Evolutionary conservation across 2,797 vertebrate genomes (phyloP), one percentile per base, ranked within the genome.

Genomic region (Novumbra hubbsi): DNA sequence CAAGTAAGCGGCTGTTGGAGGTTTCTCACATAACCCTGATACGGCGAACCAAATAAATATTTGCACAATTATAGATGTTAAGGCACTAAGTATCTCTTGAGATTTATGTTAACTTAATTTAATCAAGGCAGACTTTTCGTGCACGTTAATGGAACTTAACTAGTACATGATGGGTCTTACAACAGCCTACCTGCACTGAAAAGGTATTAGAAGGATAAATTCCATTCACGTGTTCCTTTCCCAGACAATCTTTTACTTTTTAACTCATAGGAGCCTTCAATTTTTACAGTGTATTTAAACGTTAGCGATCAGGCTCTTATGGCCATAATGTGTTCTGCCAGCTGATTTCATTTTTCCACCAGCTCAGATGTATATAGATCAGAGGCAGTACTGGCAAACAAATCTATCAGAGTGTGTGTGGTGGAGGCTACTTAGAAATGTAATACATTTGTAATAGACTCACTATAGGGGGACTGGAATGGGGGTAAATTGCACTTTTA

Each of bases 281-380:
- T 87, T 90, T 90, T 90, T 84, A 73, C 81, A 78, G 84, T 84
- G 86, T 82, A 67, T 83, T 86, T 87, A 86, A 85, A 88, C 83
- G 79, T 82, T 85, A 86, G 84, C 80, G 81, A 87, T 81, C 76
- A 82, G 81, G 69, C 85, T 88, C 82, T 81, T 86, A 83, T 86
- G 79, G 78, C 83, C 70, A 62, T 86, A 81, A 85, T 85, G 79
- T 73, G 68, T 85, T 83, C 81, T 73, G 72, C 84, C 81, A 83
- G 81, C 87, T 88, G 88, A 88, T 90, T 92, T 91, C 80, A 92
- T 92, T 91, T 89, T 88, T 87, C 81, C 87, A 72, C 74, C 86
- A 76, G 73, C 67, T 60, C 57, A 71, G 75, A 87, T 78, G 83
- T 73, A 82, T 85, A 87, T 87, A 86, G 85, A 90, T 91, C 86